These are phyloP conservation scores for Stylophora pistillata DNA, from an alignment of 64 coral and sea anemone species.

Conservation along the genomic window DNA sequence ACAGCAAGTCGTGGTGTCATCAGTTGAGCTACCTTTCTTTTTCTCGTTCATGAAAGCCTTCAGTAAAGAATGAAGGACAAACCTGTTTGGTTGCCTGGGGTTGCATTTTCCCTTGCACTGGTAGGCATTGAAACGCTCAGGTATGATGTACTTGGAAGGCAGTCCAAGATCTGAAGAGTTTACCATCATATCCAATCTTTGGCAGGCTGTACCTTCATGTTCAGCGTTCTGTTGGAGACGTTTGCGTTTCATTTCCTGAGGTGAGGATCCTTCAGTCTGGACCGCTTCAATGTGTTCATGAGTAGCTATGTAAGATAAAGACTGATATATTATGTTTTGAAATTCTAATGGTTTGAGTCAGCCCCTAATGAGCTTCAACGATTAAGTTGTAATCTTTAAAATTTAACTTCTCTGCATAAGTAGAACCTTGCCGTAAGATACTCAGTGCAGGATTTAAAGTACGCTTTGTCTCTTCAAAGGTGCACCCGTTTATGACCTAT, in stretches of 20 bases:
- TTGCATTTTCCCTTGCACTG: neutral
- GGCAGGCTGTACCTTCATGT: neutral
- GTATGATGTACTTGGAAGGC: neutral
- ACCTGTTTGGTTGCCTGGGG: neutral
- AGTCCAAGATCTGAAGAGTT: neutral
- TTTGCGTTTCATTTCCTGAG: too few relatives aligned
- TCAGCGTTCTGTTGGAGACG: neutral
- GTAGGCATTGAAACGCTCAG: conserved; percentile 1
- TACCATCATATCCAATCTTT: neutral
- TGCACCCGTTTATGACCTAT: too few relatives aligned
- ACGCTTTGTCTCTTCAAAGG: too few relatives aligned
- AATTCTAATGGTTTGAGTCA: neutral
- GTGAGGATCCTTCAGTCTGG: too few relatives aligned
- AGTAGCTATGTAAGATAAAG: neutral
- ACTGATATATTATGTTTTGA: neutral
- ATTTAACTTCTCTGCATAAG: too few relatives aligned
- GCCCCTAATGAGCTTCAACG: too few relatives aligned
- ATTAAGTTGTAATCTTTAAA: too few relatives aligned
- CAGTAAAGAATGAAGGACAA: neutral
- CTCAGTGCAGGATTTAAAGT: too few relatives aligned
- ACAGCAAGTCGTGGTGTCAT: neutral
- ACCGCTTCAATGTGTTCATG: neutral
- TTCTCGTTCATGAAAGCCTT: neutral
- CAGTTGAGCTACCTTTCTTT: neutral
- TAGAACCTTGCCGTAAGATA: too few relatives aligned